Conservation (phyloP, 37 sponge, comb jelly and placozoan species). For the Hormiphora californensis region DNA sequence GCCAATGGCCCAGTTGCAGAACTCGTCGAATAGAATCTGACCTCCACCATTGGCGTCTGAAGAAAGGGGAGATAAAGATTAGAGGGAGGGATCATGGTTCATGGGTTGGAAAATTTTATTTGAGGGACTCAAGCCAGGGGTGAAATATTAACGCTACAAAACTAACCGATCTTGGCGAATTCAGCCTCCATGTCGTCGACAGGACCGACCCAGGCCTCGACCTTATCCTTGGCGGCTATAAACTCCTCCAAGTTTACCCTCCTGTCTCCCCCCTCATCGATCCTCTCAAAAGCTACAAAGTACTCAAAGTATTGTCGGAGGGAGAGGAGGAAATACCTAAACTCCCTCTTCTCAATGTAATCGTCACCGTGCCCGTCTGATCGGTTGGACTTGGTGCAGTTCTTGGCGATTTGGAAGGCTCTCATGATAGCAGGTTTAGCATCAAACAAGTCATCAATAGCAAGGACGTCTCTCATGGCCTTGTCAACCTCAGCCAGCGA, state of each 20-base stretch:
- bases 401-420: slow-evolving; percentile 51
- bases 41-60: slow-evolving; percentile 33
- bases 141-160: no score
- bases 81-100: no score
- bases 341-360: slow-evolving; percentile 46
- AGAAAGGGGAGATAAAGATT: no score
- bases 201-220: slow-evolving; percentile 35
- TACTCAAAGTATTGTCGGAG: slow-evolving; percentile 53
- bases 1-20: not conserved
- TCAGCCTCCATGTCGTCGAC: slow-evolving; percentile 41
- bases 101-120: no score
- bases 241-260: not conserved
- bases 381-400: not conserved
- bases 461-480: slow-evolving; percentile 8
- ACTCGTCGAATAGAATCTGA: slow-evolving; percentile 28
- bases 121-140: no score
- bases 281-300: slow-evolving; percentile 2
- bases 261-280: slow-evolving; percentile 12
- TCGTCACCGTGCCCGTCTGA: not conserved
- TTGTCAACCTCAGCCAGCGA: slow-evolving; percentile 51
- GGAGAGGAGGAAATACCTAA: slow-evolving; percentile 48
- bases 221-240: not conserved
- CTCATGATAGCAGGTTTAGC: slow-evolving; percentile 46
- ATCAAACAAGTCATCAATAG: slow-evolving; percentile 10
- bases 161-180: slow-evolving; percentile 32